phyloP scores from a whole-genome alignment of 1,140 invertebrate species.

The Trichonephila clavata region DNA sequence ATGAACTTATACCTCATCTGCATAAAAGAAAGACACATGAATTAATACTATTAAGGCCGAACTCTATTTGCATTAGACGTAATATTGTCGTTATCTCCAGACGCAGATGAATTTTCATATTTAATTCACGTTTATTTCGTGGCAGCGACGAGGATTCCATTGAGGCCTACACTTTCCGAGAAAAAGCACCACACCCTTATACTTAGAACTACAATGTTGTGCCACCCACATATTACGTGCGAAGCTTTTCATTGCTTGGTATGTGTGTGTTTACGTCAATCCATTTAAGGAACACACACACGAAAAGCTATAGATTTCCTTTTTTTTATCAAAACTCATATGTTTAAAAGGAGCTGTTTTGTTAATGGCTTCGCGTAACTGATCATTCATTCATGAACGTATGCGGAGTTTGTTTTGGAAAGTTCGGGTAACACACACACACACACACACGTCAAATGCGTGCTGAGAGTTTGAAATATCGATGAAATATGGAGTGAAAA shows the following conservation, averaged over 20 bases:
- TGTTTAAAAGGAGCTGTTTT: not conserved
- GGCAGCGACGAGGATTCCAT: not conserved
- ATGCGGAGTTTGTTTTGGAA: not conserved
- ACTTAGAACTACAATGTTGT: not conserved
- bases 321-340: not conserved
- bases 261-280: not conserved
- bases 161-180: not conserved
- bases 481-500: not conserved
- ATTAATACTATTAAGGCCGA: not conserved
- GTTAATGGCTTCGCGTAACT: too few species aligned
- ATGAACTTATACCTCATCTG: not conserved
- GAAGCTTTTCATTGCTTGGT: too few species aligned
- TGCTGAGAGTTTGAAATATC: not conserved
- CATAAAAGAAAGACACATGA: not conserved
- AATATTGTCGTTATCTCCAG: not conserved
- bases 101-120: not conserved
- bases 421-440: not conserved
- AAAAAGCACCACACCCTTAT: constrained; percentile 1
- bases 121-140: constrained; percentile 8
- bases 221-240: not conserved
- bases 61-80: not conserved
- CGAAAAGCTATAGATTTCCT: not conserved
- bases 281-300: not conserved
- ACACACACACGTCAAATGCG: not conserved
- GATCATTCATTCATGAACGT: too few species aligned